Evolutionary conservation across 2,888 invertebrate genomes (phyloP).

Genomic region (Agrenia bidenticulata): DNA sequence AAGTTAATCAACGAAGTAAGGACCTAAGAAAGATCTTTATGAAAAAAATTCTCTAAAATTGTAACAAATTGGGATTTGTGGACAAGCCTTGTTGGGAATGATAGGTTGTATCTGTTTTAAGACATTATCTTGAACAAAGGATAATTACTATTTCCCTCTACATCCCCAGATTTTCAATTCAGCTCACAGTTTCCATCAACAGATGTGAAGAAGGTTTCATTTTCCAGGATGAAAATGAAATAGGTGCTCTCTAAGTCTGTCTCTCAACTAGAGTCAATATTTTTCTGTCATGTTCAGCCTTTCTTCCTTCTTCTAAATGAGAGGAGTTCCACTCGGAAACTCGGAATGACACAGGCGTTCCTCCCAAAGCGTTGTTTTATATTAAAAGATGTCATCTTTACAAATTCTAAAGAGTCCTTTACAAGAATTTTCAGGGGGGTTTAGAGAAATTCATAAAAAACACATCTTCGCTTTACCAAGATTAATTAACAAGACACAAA

Average conservation of each 20-base stretch:
- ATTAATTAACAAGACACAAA: background rate
- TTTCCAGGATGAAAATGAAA: background rate
- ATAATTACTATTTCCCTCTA: constrained; percentile 1
- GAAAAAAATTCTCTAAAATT: too few species aligned
- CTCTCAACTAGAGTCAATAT: too few species aligned
- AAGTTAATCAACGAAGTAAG: too few species aligned
- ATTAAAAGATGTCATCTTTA: background rate
- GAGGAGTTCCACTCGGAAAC: too few species aligned
- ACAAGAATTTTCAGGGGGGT: too few species aligned
- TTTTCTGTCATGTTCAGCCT: too few species aligned
- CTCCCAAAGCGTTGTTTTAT: too few species aligned
- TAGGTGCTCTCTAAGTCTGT: background rate
- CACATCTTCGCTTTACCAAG: background rate
- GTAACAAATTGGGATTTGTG: too few species aligned
- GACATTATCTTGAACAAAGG: constrained; percentile 1
- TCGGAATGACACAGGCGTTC: too few species aligned
- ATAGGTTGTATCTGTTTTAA: background rate
- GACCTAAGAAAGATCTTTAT: too few species aligned
- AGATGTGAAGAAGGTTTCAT: constrained; percentile 17
- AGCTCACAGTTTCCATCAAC: constrained; percentile 29
- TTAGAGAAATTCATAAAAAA: background rate
- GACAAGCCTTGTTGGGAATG: too few species aligned
- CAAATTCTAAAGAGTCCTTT: background rate
- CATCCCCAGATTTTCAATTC: constrained; percentile 18
- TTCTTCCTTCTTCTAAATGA: too few species aligned